A percentile compares a stretch with the other conserved stretches of the same genome.
Evolutionary conservation across 2,888 invertebrate genomes (phyloP).

Genomic region (Rutpela maculata): DNA sequence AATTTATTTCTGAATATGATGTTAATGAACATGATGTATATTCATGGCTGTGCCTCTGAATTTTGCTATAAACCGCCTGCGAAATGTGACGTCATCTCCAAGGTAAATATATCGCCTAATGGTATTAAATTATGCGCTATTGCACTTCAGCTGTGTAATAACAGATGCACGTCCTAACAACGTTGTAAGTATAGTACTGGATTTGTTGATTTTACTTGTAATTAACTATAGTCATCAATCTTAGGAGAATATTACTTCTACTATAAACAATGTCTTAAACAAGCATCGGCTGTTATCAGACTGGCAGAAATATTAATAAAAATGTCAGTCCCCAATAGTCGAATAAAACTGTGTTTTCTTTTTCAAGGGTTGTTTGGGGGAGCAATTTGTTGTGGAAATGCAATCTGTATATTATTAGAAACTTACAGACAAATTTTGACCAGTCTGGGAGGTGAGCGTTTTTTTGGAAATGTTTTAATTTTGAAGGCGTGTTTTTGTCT

Average conservation of each 20-base stretch:
- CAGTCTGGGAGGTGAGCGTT: too few relatives aligned
- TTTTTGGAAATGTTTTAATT: too few relatives aligned
- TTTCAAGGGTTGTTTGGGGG: too few relatives aligned
- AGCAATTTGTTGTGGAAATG: too few relatives aligned
- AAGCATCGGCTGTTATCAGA: too few relatives aligned
- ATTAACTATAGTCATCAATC: not conserved
- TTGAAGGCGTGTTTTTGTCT: too few relatives aligned
- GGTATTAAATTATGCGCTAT: conserved; percentile 1
- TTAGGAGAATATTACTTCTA: not conserved
- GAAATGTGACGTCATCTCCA: not conserved
- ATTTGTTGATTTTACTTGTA: not conserved
- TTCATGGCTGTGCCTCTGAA: not conserved
- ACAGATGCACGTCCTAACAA: not conserved
- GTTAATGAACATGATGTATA: not conserved
- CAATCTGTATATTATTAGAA: too few relatives aligned
- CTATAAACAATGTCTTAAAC: too few relatives aligned
- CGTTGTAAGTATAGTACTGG: not conserved
- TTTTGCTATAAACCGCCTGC: not conserved
- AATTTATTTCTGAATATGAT: not conserved
- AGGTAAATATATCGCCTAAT: not conserved
- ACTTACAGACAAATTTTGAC: too few relatives aligned
- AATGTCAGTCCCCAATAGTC: too few relatives aligned
- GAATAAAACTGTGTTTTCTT: too few relatives aligned
- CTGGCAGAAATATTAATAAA: too few relatives aligned
- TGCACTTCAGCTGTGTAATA: conserved; percentile 3